These are phyloP conservation scores for Nomada fabriciana DNA, from an alignment of 2,888 invertebrate genomes.

Conservation along the genomic window DNA sequence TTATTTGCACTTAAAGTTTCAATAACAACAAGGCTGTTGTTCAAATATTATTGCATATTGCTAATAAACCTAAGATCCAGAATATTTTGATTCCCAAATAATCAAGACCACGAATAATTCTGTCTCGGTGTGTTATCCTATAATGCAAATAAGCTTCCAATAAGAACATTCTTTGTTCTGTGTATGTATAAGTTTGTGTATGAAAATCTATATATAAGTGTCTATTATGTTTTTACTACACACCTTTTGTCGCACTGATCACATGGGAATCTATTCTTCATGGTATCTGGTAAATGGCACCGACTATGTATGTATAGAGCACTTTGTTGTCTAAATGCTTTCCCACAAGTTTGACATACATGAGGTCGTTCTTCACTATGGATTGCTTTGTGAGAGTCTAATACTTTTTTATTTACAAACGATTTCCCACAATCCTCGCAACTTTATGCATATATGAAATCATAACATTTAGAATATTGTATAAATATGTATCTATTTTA, in stretches of 20 bases:
- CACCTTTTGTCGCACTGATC: conserved; percentile 86
- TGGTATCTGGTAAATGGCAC: conserved; percentile 86
- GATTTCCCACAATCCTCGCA: conserved; percentile 86
- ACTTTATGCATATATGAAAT: conserved; percentile 67
- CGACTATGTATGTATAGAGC: conserved; percentile 86
- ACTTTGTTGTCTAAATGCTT: conserved; percentile 86
- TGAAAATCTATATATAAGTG: not conserved
- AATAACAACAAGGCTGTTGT: too few relatives aligned
- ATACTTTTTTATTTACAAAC: conserved; percentile 85
- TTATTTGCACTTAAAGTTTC: too few relatives aligned
- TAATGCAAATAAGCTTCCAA: too few relatives aligned
- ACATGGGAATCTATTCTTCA: conserved; percentile 87
- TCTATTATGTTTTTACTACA: conserved; percentile 8
- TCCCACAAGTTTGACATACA: conserved; percentile 86
- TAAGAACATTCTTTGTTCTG: not conserved
- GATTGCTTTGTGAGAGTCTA: conserved; percentile 85
- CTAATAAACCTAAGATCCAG: too few relatives aligned
- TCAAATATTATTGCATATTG: too few relatives aligned
- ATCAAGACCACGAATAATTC: too few relatives aligned
- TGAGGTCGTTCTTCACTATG: conserved; percentile 86
- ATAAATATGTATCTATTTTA: conserved; percentile 46
- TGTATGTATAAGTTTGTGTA: not conserved
- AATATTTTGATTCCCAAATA: too few relatives aligned
- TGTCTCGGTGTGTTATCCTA: too few relatives aligned
- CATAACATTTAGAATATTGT: conserved; percentile 27